Base-by-base conservation (phyloP, 2,888 invertebrate genomes). In the Polyploca ridens region DNA sequence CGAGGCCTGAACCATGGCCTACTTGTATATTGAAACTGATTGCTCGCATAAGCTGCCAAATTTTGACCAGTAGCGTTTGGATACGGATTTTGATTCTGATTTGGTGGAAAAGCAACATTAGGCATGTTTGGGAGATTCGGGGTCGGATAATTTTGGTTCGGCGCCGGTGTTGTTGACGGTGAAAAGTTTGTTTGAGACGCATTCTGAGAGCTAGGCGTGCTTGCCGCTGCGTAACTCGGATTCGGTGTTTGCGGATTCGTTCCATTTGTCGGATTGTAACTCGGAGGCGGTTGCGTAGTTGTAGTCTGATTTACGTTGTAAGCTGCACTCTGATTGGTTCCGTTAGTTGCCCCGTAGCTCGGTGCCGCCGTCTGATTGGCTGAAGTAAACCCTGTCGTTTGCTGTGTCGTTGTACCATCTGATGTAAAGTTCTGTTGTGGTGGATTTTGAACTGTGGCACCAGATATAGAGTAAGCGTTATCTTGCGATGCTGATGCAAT, bases 61-160 rank as follows among this genome's bases (percentile, higher is more conserved):
- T 93, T 93, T 63, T 93, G 93, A 0, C 93, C 93, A 0, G 93
- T 92, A 3, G 93, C 93, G 64, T 93, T 93, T 0, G 93, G 93
- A 64, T 93, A 93, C 0, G 92, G 93, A 67, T 92, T 93, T 63
- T 85, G 86, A 14, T 69, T 80, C 66, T 89, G 91, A 61, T 84
- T 88, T 0, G 89, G 87, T 8, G 89, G 88, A 62, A 87, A 91
- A 0, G 79, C 83, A 35, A 91, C 83, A 59, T 87, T 91, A 0
- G 90, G 86, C 87, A 91, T 86, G 68, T 77, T 89, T 0, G 88
- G 85, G 44, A 89, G 77, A 65, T 83, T 86, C 57, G 85, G 67
- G 3, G 83, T 69, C 0, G 89, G 84, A 64, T 93, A 93, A 0
- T 81, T 76, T 59, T 90, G 92, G 59, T 85, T 89, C 0, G 93